Evolutionary conservation across 2,888 invertebrate genomes (phyloP), one percentile per base, ranked within the genome.

Genomic region (Anticlea derivata): DNA sequence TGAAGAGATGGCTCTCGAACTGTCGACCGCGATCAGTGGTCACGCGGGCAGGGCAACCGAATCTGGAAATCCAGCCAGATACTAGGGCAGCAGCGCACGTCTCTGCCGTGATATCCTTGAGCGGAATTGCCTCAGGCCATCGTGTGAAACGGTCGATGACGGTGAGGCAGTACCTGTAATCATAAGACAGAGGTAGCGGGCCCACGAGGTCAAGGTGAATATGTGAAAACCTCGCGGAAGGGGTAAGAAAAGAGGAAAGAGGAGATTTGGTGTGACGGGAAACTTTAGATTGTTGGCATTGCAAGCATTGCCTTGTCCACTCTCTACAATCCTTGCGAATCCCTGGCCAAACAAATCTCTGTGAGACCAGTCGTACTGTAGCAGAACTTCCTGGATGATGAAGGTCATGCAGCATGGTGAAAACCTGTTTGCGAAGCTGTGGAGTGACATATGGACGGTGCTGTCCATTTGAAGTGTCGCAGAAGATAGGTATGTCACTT

Each of bases 21-120:
- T n/a, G n/a, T n/a, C n/a, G n/a, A n/a, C n/a, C n/a, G n/a, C n/a
- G n/a, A 13, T 34, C 34, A 1, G 34, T 34, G 1, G 13, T 13
- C 1, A 34, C 13, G 20, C 7, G 7, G 5, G 20, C 7, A 7
- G 34, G 34, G 20, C 34, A 34, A 8, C 34, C 34, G 5, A 34
- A 34, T 34, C 34, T 17, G 8, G 34, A 20, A 1, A 34, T 34
- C 34, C 34, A 34, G n/a, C 33, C 33, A 20, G 34, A 20, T n/a
- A 20, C 1, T 1, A 34, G n/a, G 11, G 20, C 20, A 6, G 11
- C 13, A 7, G 34, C 34, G n/a, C 5, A 5, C 3, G 34, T 34
- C 10, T 17, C 34, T 1, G 34, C 34, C 6, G 34, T 34, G 5
- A 34, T 34, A 8, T 34, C 34, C 10, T 8, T 8, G 6, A 34